Evolutionary conservation across 2,113 vertebrate species (phyloP).

Genomic region (Cyanoderma ruficeps): DNA sequence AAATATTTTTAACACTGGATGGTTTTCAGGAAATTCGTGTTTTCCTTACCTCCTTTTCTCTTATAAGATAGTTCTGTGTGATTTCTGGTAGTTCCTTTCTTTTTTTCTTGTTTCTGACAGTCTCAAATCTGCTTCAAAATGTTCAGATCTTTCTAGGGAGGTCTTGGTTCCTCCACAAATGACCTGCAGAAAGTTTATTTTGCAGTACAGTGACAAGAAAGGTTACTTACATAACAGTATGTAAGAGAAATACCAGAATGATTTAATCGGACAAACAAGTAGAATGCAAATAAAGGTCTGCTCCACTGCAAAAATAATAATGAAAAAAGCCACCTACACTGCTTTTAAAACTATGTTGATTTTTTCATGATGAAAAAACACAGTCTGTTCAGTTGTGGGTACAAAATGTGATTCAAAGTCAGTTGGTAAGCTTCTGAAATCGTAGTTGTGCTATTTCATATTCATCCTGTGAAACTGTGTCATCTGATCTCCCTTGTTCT

Average conservation of each 20-base stretch:
- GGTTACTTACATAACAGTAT: conserved; percentile 21
- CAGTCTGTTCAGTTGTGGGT: background rate
- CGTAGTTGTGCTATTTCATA: background rate
- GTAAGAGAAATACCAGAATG: background rate
- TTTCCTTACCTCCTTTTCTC: background rate
- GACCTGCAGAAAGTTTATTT: background rate
- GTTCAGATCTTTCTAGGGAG: background rate
- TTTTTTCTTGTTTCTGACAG: background rate
- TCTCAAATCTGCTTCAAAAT: background rate
- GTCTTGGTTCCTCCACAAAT: background rate
- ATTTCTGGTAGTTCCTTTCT: background rate
- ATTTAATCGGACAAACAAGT: background rate
- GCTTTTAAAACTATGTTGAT: background rate
- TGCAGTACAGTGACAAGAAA: background rate
- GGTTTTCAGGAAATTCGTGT: background rate
- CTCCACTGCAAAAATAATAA: background rate
- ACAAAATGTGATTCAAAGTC: background rate
- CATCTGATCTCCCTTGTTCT: background rate
- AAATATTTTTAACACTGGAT: background rate
- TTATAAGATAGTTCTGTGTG: background rate
- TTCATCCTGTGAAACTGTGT: background rate
- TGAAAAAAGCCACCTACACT: background rate
- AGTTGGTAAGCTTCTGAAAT: background rate
- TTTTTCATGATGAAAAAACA: background rate
- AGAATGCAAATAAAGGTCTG: background rate